Evolutionary conservation across 2,797 vertebrate species (phyloP), one percentile per base, ranked within the genome.

Genomic region (Protonibea diacanthus): DNA sequence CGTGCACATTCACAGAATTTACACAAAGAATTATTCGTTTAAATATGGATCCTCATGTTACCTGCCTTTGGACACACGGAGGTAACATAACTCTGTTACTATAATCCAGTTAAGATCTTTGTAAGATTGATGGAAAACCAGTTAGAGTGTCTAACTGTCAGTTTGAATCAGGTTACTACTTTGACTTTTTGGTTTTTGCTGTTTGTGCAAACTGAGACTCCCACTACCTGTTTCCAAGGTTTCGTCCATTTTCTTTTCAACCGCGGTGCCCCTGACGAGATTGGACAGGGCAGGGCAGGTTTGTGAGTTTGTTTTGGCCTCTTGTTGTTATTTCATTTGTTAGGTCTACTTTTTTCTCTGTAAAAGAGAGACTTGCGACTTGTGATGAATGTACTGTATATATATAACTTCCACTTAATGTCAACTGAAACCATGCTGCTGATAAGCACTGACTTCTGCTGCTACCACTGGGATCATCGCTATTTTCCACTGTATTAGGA

Each of bases 21-120:
- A 64, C 72, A 82, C 63, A 72, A 80, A 76, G 77, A 78, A 70
- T 80, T 66, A 74, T 63, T 25, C 56, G 7, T 77, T 77, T 51
- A 74, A 76, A 83, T 27, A 13, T 5, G 20, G 77, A 44, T 65
- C 60, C 79, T 87, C 75, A 17, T 59, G 74, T 87, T 85, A 83
- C 82, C 74, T 75, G 74, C 72, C 25, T 80, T 68, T 79, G 47
- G 66, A 83, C 48, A 23, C 67, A 72, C 2, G 0, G 1, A 21
- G 18, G 76, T 60, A 83, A 84, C 74, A 73, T 27, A 76, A 82
- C 66, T 75, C 74, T 73, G 65, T 70, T 27, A 40, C 56, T 82
- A 83, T 87, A 82, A 89, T 82, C 76, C 51, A n/a, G 38, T 89
- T 86, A 81, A 71, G 64, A 77, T 71, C 49, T 10, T 33, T 27